Conservation (phyloP, 2,113 vertebrate genomes). For the Etheostoma cragini region DNA sequence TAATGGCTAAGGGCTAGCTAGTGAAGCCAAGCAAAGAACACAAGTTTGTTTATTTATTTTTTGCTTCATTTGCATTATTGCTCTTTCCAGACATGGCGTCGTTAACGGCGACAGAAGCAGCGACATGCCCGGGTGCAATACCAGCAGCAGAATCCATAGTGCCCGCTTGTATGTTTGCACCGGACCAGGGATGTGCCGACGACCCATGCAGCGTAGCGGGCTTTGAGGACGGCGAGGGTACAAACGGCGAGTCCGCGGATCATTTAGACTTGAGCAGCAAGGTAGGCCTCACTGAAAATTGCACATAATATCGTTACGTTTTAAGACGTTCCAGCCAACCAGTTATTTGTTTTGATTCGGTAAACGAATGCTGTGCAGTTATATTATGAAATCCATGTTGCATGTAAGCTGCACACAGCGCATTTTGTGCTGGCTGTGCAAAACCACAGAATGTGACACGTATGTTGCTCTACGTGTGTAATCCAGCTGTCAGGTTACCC, state of each 20-base stretch:
- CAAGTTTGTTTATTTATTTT: not conserved
- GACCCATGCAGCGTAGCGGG: constrained; percentile 63
- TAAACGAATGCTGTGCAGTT: not conserved
- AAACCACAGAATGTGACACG: constrained; percentile 67
- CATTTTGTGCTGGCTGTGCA: constrained; percentile 26
- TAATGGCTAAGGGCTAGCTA: constrained; percentile 23
- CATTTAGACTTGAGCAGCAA: constrained; percentile 91
- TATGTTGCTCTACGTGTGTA: constrained; percentile 47
- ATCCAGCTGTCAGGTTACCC: constrained; percentile 37
- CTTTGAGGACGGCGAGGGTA: constrained; percentile 69
- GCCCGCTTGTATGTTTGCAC: constrained; percentile 92
- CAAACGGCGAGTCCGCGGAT: constrained; percentile 86
- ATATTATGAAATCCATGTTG: not conserved
- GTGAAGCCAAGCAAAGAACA: not conserved
- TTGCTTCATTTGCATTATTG: not conserved
- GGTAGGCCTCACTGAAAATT: constrained; percentile 83
- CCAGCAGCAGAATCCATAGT: constrained; percentile 82
- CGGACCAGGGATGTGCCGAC: constrained; percentile 83
- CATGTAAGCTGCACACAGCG: not conserved
- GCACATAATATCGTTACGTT: not conserved
- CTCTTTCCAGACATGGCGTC: constrained; percentile 75
- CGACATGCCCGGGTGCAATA: constrained; percentile 62
- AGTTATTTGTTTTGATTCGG: not conserved
- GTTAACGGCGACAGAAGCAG: constrained; percentile 70
- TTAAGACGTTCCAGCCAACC: rapidly evolving